A percentile compares a stretch with the other conserved stretches of the same genome.
Evolutionary conservation across 2,888 invertebrate genomes (phyloP).

Genomic region (Lepas anatifera): DNA sequence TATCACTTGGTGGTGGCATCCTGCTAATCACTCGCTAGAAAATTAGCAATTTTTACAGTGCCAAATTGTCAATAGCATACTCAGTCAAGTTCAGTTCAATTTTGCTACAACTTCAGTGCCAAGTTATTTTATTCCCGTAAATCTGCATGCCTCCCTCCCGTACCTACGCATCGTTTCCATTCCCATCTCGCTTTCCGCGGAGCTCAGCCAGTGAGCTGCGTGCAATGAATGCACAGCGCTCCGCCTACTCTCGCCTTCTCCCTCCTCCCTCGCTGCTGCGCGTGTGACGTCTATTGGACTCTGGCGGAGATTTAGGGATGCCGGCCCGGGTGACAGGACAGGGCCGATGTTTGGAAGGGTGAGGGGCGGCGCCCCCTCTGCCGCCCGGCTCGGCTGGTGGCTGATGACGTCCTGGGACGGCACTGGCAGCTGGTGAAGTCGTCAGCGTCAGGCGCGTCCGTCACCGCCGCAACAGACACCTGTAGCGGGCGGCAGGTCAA

Average conservation of each 20-base stretch:
- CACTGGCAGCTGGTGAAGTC: neutral
- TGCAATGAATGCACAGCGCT: neutral
- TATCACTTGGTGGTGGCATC: no score
- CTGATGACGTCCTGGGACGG: neutral
- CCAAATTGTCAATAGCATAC: no score
- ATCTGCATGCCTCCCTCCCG: no score
- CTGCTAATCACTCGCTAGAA: no score
- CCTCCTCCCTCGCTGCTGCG: neutral
- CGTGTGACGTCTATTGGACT: neutral
- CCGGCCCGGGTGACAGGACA: neutral
- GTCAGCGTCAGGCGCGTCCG: neutral
- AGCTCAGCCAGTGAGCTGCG: no score
- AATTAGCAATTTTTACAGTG: no score
- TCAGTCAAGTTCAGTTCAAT: no score
- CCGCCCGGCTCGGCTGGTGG: neutral
- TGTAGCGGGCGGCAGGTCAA: neutral
- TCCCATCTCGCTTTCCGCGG: no score
- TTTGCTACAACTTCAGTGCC: no score
- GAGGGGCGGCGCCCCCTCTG: neutral
- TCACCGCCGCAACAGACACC: neutral
- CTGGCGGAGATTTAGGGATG: neutral
- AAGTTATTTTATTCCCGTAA: no score
- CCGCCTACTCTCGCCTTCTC: no score
- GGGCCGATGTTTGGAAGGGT: neutral
- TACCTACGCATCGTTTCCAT: no score